phyloP scores from a whole-genome alignment of 2,888 invertebrate species.

The Chrysodeixis includens region DNA sequence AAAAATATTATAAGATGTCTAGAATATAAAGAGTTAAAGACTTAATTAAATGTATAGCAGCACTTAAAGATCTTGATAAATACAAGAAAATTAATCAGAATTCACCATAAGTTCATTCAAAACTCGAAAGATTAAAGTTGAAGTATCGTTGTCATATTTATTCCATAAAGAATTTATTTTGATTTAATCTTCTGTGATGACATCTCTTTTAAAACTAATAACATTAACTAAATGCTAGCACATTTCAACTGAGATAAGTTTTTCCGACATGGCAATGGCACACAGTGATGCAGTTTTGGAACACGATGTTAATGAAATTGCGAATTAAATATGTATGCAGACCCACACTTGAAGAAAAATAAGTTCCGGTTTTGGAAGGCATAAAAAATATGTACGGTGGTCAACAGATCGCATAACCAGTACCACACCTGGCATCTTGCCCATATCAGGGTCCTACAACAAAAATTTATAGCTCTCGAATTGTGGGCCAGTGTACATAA shows the following conservation, averaged over 20 bases:
- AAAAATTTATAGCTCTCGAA: constrained; percentile 5
- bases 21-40: constrained; percentile 7
- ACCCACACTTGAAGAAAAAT: too few relatives aligned
- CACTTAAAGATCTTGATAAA: constrained; percentile 20
- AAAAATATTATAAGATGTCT: constrained; percentile 26
- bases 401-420: constrained; percentile 3
- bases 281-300: background rate
- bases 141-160: constrained; percentile 9
- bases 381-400: constrained; percentile 4
- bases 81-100: constrained; percentile 7
- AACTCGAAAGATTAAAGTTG: background rate
- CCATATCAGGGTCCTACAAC: background rate
- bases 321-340: too few relatives aligned
- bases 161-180: background rate
- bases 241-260: background rate
- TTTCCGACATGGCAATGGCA: background rate
- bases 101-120: background rate
- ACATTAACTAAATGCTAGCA: constrained; percentile 2
- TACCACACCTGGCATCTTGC: background rate
- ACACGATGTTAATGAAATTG: background rate
- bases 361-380: background rate
- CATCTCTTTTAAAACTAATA: constrained; percentile 1
- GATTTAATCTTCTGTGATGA: background rate
- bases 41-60: constrained; percentile 12
- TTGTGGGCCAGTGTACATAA: constrained; percentile 7